These are phyloP conservation scores for Heliothis subflexa DNA, from an alignment of 1,140 invertebrate genomes.

Conservation along the genomic window DNA sequence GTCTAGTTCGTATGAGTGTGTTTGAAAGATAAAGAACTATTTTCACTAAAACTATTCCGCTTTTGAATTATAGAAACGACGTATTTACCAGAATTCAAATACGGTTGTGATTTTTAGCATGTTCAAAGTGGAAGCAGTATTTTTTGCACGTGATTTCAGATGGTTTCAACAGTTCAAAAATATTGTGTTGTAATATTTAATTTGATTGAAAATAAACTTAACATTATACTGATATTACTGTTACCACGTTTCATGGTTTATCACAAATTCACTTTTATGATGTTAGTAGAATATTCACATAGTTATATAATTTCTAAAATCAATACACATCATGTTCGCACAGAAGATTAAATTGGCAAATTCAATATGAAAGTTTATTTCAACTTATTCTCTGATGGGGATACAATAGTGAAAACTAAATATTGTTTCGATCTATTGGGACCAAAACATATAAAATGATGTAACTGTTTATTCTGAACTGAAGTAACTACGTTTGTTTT, in stretches of 20 bases:
- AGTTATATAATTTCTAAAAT: neutral
- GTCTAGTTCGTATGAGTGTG: conserved; percentile 25
- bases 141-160: too few relatives aligned
- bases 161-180: too few relatives aligned
- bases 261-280: too few relatives aligned
- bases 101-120: neutral
- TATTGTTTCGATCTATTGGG: neutral
- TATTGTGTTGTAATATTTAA: too few relatives aligned
- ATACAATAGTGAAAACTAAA: neutral
- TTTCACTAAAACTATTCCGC: conserved; percentile 7
- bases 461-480: neutral
- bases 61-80: conserved; percentile 2
- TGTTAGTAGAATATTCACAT: too few relatives aligned
- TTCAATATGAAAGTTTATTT: conserved; percentile 46
- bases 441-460: neutral
- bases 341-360: conserved; percentile 23
- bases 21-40: conserved; percentile 37
- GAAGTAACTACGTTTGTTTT: too few relatives aligned
- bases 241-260: too few relatives aligned
- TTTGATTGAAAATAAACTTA: too few relatives aligned
- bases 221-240: too few relatives aligned
- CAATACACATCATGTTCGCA: conserved; percentile 27
- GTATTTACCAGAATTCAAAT: neutral
- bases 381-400: conserved; percentile 15
- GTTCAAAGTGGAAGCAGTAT: neutral